These are phyloP conservation scores for Lypha dubia DNA, from an alignment of 2,888 invertebrate genomes.

Conservation along the genomic window DNA sequence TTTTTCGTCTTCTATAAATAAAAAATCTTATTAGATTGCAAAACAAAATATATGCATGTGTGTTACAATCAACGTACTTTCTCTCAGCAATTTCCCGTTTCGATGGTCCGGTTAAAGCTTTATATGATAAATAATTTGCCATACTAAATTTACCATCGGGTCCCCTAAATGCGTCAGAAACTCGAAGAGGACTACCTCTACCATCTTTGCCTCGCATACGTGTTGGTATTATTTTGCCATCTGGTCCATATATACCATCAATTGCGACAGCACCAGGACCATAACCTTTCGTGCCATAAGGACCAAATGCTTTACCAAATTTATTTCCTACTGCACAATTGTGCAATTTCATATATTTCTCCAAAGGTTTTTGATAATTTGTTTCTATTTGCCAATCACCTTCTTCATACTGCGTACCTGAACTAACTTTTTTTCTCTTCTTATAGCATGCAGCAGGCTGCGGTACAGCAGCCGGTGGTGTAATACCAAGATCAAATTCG, in stretches of 20 bases:
- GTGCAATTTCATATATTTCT: slow-evolving; percentile 77
- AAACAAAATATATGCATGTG: background rate
- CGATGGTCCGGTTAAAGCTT: slow-evolving; percentile 65
- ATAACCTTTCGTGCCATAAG: slow-evolving; percentile 64
- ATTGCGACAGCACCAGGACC: slow-evolving; percentile 42
- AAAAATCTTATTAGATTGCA: background rate
- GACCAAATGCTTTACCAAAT: slow-evolving; percentile 72
- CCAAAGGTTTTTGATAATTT: slow-evolving; percentile 75
- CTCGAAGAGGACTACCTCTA: slow-evolving; percentile 22
- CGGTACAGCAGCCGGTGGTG: slow-evolving; percentile 88
- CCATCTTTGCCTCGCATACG: slow-evolving; percentile 28
- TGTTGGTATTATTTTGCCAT: slow-evolving; percentile 57
- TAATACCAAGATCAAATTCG: slow-evolving; percentile 89
- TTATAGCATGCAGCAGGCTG: slow-evolving; percentile 85
- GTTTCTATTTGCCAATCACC: slow-evolving; percentile 84
- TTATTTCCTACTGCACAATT: slow-evolving; percentile 78
- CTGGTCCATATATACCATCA: slow-evolving; percentile 46
- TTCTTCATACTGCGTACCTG: slow-evolving; percentile 86
- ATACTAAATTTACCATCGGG: slow-evolving; percentile 70
- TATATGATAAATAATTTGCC: slow-evolving; percentile 74
- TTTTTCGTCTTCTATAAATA: slow-evolving; percentile 53
- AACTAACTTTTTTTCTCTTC: slow-evolving; percentile 84
- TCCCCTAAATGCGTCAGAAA: slow-evolving; percentile 15
- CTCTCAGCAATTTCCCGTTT: slow-evolving; percentile 66
- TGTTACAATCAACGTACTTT: slow-evolving; percentile 35